Percentiles rank a stretch among this genome's conserved stretches.
Conservation (phyloP, 1,140 invertebrate species). For the Bradynema listronoti region DNA sequence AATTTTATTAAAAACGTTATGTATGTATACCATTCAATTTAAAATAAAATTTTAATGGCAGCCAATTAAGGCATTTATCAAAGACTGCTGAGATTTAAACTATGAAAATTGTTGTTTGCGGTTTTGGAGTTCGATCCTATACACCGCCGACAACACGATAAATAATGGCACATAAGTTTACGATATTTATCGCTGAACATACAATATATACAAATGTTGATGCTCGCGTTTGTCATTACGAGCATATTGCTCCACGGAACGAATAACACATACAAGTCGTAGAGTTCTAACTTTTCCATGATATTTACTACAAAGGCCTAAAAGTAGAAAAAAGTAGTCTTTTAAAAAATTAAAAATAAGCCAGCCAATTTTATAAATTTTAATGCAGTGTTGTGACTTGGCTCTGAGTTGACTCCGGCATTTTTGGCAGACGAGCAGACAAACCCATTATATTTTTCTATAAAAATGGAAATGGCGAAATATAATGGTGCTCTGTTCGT, state of each 20-base stretch:
- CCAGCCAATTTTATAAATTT: background rate
- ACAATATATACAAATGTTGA: slow-evolving; percentile 57
- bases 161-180: slow-evolving; percentile 46
- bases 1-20: too few species aligned
- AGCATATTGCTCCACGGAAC: slow-evolving; percentile 52
- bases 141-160: slow-evolving; percentile 36
- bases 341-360: background rate
- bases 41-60: too few species aligned
- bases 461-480: too few species aligned
- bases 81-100: slow-evolving; percentile 8
- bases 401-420: too few species aligned
- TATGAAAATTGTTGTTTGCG: slow-evolving; percentile 11
- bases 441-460: too few species aligned
- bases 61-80: background rate
- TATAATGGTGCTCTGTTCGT: too few species aligned
- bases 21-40: too few species aligned
- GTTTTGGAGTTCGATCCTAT: slow-evolving; percentile 1
- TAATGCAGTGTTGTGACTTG: too few species aligned
- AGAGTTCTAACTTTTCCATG: slow-evolving; percentile 45
- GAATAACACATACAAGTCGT: slow-evolving; percentile 40
- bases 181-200: slow-evolving; percentile 55
- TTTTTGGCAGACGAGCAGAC: too few species aligned
- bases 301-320: slow-evolving; percentile 54
- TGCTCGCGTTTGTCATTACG: slow-evolving; percentile 40
- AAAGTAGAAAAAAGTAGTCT: slow-evolving; percentile 23